These are phyloP conservation scores for Mamestra configurata DNA, from an alignment of 1,140 invertebrate species.

Conservation along the genomic window DNA sequence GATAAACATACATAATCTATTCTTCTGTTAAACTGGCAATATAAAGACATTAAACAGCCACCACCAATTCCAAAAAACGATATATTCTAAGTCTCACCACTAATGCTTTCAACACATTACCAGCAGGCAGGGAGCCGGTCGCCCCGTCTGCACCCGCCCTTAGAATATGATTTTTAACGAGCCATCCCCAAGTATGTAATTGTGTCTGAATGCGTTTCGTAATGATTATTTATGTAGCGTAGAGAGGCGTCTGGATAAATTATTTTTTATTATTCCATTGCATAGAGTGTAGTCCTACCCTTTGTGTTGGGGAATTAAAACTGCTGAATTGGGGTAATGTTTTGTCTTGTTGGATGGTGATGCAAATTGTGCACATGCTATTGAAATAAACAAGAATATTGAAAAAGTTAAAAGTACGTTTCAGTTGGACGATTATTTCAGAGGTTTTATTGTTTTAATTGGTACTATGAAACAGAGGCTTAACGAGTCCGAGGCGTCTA, in stretches of 20 bases:
- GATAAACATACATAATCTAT: background rate
- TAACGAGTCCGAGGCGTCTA: no score
- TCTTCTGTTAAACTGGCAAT: background rate
- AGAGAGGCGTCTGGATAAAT: constrained; percentile 62
- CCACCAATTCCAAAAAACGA: constrained; percentile 16
- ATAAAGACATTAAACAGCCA: background rate
- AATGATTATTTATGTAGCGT: constrained; percentile 73
- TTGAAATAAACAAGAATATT: background rate
- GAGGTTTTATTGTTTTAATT: no score
- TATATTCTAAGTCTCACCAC: constrained; percentile 38
- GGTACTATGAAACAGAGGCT: no score
- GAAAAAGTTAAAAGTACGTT: background rate
- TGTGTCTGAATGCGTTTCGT: constrained; percentile 67
- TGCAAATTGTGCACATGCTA: background rate
- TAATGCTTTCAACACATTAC: constrained; percentile 40
- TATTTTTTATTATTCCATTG: constrained; percentile 75
- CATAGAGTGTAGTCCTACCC: constrained; percentile 26
- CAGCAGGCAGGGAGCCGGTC: constrained; percentile 3
- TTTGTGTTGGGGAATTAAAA: constrained; percentile 37
- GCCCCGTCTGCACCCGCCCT: constrained; percentile 46
- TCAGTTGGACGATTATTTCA: no score
- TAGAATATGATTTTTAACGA: constrained; percentile 69
- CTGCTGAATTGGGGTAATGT: constrained; percentile 15
- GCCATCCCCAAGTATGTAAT: constrained; percentile 70
- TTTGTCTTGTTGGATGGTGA: background rate